Evolutionary conservation across 1,140 invertebrate genomes (phyloP), one percentile per base, ranked within the genome.

Genomic region (Oppia nitens): DNA sequence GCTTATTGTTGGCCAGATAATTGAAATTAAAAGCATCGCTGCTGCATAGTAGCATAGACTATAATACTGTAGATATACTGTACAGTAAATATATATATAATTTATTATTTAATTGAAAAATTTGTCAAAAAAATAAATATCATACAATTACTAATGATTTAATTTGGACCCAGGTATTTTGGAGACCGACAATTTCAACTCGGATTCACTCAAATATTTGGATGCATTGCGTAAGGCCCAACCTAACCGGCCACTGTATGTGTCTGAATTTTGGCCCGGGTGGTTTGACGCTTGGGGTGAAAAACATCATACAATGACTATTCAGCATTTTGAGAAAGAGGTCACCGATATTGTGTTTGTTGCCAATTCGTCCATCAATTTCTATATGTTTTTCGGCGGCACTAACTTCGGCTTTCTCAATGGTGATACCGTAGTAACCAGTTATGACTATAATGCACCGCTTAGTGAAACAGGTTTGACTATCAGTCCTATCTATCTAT

Each of bases 391-490:
- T 47, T 55, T 61, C 57, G 60, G 60, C 25, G 60, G 60, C 17
- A 61, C 60, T 14, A 61, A 61, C 27, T 60, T 60, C 26, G 59
- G 57, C n/a, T 63, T 63, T 23, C 29, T 24, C 9, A 63, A 60
- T 53, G 62, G 62, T 40, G 62, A 55, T 24, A 60, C 60, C 9
- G 21, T 51, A 14, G 12, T 52, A 3, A 77, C n/a, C n/a, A n/a
- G n/a, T n/a, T n/a, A n/a, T n/a, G n/a, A n/a, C n/a, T n/a, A n/a
- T n/a, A n/a, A n/a, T n/a, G n/a, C n/a, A n/a, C n/a, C n/a, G n/a
- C 75, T 2, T 72, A 69, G 50, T 77, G 76, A 64, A 74, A 77
- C 61, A 47, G n/a, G n/a, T 14, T 47, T 47, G 14, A 47, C 45
- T n/a, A 47, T 47, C n/a, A 47, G 14, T 47, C n/a, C 45, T 47